Percentiles rank a stretch among this genome's conserved stretches.
These are phyloP conservation scores for Luehdorfia chinensis DNA, from an alignment of 1,140 invertebrate genomes.

Conservation along the genomic window DNA sequence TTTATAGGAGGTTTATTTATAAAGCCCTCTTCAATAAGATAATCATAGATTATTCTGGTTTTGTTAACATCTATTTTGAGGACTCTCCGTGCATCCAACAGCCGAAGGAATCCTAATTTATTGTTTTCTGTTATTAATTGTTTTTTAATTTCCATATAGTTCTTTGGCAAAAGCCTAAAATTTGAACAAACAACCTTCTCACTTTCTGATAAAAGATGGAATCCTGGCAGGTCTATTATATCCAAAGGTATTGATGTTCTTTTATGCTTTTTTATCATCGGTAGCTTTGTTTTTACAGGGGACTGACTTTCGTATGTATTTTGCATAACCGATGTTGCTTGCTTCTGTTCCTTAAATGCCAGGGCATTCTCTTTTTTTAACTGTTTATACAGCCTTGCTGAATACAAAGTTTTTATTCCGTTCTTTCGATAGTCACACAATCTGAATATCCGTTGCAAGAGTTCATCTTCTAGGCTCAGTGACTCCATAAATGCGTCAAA, in stretches of 20 bases:
- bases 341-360: slow-evolving; percentile 75
- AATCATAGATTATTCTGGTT: slow-evolving; percentile 93
- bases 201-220: slow-evolving; percentile 83
- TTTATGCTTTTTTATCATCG: slow-evolving; percentile 32
- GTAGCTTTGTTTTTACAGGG: slow-evolving; percentile 32
- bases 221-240: slow-evolving; percentile 87
- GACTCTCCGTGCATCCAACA: slow-evolving; percentile 88
- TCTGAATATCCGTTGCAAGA: slow-evolving; percentile 81
- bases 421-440: slow-evolving; percentile 83
- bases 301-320: slow-evolving; percentile 58
- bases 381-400: slow-evolving; percentile 82
- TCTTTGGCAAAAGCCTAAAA: slow-evolving; percentile 84
- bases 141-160: slow-evolving; percentile 87
- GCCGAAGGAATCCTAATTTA: slow-evolving; percentile 82
- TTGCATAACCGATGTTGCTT: slow-evolving; percentile 60
- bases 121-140: slow-evolving; percentile 86
- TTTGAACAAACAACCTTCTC: slow-evolving; percentile 88
- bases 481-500: slow-evolving; percentile 89
- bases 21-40: slow-evolving; percentile 84
- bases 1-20: slow-evolving; percentile 74
- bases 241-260: slow-evolving; percentile 80
- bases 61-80: slow-evolving; percentile 97
- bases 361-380: slow-evolving; percentile 80
- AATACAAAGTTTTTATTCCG: slow-evolving; percentile 83
- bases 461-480: slow-evolving; percentile 82